Evolutionary conservation across 1,140 invertebrate genomes (phyloP), one percentile per base, ranked within the genome.

Genomic region (Drosophila hydei): DNA sequence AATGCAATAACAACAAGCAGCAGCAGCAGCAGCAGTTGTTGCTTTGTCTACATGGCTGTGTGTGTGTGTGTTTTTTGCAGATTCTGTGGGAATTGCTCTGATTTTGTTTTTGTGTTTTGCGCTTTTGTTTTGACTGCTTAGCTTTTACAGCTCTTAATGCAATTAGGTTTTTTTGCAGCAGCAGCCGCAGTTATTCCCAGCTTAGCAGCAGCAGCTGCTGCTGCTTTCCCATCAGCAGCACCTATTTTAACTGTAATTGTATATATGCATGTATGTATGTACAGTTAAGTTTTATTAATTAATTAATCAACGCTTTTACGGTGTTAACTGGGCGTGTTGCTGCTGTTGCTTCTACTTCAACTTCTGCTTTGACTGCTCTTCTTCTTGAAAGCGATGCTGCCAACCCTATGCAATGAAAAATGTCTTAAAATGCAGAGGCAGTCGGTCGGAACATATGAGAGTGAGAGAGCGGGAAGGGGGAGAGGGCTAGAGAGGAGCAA

Each of bases 71-170:
- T 61, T 55, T 68, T 72, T 77, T 43, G 55, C 59, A 61, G 77
- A 77, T 87, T 88, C 81, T 87, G 81, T 87, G 81, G 81, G 81
- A 87, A 87, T 81, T 67, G 81, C 83, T 88, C 81, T 77, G 77
- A 87, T 87, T 87, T 85, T 67, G 75, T 62, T 55, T 72, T 72
- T 38, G 7, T 45, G 7, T 19, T 43, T 45, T 74, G 75, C 56
- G 55, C 42, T 74, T 25, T 58, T 72, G 69, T 72, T 68, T 72
- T 72, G 70, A 68, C 52, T 67, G 40, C 25, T 50, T 14, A 55
- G 67, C 33, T 52, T 67, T 65, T 52, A 51, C 52, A 71, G 61
- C 77, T 87, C 77, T 58, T 85, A 85, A 85, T 85, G 80, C 81
- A 87, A 85, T 85, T 85, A 85, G 79, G 12, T 69, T 33, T 52